Conservation (phyloP, 1,140 invertebrate species). For the Trichonephila clavata region DNA sequence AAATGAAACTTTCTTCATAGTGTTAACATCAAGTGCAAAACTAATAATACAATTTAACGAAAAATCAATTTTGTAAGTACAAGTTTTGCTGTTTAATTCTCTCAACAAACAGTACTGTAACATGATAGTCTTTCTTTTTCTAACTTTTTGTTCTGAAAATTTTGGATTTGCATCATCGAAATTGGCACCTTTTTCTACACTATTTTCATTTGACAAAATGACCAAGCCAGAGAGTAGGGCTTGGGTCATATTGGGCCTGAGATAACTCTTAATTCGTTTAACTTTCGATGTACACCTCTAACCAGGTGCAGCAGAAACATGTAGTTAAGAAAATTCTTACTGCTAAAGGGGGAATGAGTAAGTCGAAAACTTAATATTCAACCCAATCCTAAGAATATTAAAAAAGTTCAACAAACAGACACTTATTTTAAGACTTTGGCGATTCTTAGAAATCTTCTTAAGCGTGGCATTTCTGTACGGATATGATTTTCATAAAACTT, state of each 20-base stretch:
- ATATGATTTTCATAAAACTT: too few relatives aligned
- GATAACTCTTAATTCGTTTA: constrained; percentile 80
- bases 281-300: constrained; percentile 80
- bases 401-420: neutral
- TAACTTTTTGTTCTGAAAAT: constrained; percentile 22
- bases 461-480: neutral
- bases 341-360: neutral
- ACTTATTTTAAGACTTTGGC: neutral
- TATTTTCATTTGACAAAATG: neutral
- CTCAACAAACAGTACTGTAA: constrained; percentile 7
- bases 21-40: neutral
- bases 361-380: neutral
- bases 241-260: constrained; percentile 78
- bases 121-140: neutral
- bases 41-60: constrained; percentile 10
- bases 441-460: neutral
- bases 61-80: neutral
- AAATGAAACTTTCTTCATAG: neutral
- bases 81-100: neutral
- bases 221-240: neutral
- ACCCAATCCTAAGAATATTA: neutral
- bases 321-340: constrained; percentile 57
- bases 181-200: neutral
- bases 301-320: constrained; percentile 64
- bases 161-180: constrained; percentile 14